These are phyloP conservation scores for Eulimnadia texana DNA, from an alignment of 1,140 invertebrate genomes.

Conservation along the genomic window DNA sequence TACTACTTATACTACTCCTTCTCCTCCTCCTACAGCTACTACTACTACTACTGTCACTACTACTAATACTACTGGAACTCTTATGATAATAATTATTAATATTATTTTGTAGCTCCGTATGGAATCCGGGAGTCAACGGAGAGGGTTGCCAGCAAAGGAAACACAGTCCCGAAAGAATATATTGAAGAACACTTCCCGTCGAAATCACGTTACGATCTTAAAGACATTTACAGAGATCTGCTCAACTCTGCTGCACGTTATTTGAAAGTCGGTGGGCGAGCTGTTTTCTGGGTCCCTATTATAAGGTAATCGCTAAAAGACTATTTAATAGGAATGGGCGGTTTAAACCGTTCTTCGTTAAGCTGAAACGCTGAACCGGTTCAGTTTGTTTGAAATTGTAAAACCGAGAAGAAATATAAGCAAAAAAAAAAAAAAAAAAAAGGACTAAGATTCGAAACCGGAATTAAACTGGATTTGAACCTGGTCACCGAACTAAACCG, in stretches of 20 bases:
- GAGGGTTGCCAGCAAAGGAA: constrained; percentile 42
- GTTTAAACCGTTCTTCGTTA: too few species aligned
- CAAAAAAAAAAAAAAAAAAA: too few species aligned
- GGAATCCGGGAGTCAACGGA: constrained; percentile 83
- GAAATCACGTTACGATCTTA: constrained; percentile 68
- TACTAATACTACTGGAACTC: too few species aligned
- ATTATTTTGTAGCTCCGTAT: constrained; percentile 66
- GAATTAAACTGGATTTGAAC: too few species aligned
- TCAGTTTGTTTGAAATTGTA: too few species aligned
- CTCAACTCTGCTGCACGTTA: constrained; percentile 63
- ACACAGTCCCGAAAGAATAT: constrained; percentile 45
- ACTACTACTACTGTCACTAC: too few species aligned
- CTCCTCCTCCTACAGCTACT: too few species aligned
- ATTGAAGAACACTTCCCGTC: constrained; percentile 59
- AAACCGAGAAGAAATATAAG: too few species aligned
- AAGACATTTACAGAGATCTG: constrained; percentile 66
- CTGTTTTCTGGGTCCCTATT: constrained; percentile 87
- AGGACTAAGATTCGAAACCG: too few species aligned
- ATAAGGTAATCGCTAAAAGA: constrained; percentile 42
- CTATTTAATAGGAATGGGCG: constrained; percentile 4
- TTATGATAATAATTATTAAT: constrained; percentile 10
- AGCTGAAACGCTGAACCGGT: too few species aligned
- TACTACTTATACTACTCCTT: too few species aligned
- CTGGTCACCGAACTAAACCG: too few species aligned
- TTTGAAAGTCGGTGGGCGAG: constrained; percentile 53